phyloP scores from a whole-genome alignment of 2,888 invertebrate species.

The Conus canariensis region DNA sequence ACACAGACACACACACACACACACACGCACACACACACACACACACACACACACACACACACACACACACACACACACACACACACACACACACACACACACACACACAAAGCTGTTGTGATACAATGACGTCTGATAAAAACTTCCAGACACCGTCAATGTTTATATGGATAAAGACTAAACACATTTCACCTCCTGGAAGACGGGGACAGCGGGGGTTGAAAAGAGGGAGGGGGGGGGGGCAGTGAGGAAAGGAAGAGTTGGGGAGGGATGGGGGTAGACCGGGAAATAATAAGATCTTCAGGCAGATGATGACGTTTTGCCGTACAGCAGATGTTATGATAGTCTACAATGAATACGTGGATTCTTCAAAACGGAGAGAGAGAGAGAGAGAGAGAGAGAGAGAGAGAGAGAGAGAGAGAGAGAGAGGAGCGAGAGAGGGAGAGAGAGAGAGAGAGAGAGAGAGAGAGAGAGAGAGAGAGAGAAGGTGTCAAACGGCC shows the following conservation, averaged over 20 bases:
- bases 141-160: no score
- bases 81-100: slow-evolving; percentile 18
- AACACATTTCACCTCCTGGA: no score
- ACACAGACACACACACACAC: slow-evolving; percentile 4
- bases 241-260: no score
- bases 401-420: slow-evolving; percentile 16
- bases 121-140: no score
- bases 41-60: slow-evolving; percentile 18
- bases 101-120: not conserved
- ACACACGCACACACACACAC: slow-evolving; percentile 13
- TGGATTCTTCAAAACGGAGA: not conserved
- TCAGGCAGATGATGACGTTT: no score
- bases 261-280: no score
- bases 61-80: slow-evolving; percentile 18
- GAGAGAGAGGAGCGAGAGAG: not conserved
- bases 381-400: not conserved
- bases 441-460: not conserved
- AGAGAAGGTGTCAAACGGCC: not conserved
- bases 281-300: no score
- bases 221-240: no score
- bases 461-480: not conserved
- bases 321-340: no score
- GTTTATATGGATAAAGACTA: no score
- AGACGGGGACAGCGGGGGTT: no score
- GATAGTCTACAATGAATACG: no score